Evolutionary conservation across 2,113 vertebrate genomes (phyloP).

Genomic region (Chaenogobius annularis): DNA sequence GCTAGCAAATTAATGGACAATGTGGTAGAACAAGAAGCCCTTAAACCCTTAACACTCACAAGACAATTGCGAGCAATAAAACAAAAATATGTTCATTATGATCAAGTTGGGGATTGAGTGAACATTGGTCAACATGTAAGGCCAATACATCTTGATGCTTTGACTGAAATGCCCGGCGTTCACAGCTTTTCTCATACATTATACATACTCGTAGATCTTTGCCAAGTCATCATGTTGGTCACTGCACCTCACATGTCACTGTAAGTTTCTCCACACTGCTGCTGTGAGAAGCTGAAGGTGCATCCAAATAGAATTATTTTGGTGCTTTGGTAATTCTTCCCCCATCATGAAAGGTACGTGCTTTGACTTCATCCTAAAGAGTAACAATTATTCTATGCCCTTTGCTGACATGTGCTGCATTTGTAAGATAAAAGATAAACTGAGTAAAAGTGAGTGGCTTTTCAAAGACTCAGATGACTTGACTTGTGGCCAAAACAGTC

Average conservation of each 20-base stretch:
- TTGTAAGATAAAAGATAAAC: too few species aligned
- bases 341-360: conserved; percentile 8
- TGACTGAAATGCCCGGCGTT: conserved; percentile 16
- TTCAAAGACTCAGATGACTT: neutral
- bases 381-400: neutral
- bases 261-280: neutral
- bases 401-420: too few species aligned
- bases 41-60: conserved; percentile 9
- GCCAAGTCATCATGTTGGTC: conserved; percentile 39
- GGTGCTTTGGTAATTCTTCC: conserved; percentile 1
- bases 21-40: conserved; percentile 41
- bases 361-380: neutral
- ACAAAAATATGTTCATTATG: neutral
- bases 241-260: conserved; percentile 18
- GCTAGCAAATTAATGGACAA: conserved; percentile 49
- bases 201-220: conserved; percentile 22
- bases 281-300: neutral
- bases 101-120: neutral
- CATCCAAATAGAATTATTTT: too few species aligned
- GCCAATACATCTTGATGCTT: neutral
- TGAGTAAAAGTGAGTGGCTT: neutral
- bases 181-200: conserved; percentile 32
- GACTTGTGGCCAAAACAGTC: too few species aligned
- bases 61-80: conserved; percentile 21
- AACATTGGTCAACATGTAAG: neutral